Evolutionary conservation across 2,797 vertebrate genomes (phyloP).

Genomic region (Loris lydekkerianus): DNA sequence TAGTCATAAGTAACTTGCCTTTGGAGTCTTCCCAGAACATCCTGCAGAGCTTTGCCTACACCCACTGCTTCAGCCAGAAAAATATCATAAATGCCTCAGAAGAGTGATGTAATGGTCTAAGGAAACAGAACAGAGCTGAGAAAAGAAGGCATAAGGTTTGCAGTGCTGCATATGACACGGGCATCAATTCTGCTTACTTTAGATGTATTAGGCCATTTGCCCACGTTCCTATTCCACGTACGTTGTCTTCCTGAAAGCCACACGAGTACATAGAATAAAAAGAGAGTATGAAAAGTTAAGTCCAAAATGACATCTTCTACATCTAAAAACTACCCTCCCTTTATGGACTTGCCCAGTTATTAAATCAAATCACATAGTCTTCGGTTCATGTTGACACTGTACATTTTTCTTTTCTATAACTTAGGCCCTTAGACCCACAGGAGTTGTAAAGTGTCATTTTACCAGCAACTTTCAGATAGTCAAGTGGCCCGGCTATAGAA

Average conservation of each 20-base stretch:
- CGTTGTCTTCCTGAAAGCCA: neutral
- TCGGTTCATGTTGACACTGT: neutral
- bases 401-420: conserved; percentile 11
- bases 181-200: neutral
- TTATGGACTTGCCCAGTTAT: conserved; percentile 57
- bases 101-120: conserved; percentile 13
- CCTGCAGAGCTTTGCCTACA: neutral
- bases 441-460: conserved; percentile 40
- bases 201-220: neutral
- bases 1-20: conserved; percentile 45
- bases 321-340: conserved; percentile 22
- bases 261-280: neutral
- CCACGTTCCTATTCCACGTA: neutral
- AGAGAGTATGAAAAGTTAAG: neutral
- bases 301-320: conserved; percentile 14
- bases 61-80: conserved; percentile 14
- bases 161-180: neutral
- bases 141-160: conserved; percentile 2
- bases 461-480: neutral
- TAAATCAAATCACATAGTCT: neutral
- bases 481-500: neutral
- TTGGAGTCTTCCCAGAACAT: conserved; percentile 35
- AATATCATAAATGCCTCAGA: neutral
- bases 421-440: neutral
- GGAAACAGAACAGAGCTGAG: conserved; percentile 13